A percentile compares a stretch with the other conserved stretches of the same genome.
These are phyloP conservation scores for Misgurnus mizolepis DNA, from an alignment of 2,113 vertebrate genomes.

Conservation along the genomic window DNA sequence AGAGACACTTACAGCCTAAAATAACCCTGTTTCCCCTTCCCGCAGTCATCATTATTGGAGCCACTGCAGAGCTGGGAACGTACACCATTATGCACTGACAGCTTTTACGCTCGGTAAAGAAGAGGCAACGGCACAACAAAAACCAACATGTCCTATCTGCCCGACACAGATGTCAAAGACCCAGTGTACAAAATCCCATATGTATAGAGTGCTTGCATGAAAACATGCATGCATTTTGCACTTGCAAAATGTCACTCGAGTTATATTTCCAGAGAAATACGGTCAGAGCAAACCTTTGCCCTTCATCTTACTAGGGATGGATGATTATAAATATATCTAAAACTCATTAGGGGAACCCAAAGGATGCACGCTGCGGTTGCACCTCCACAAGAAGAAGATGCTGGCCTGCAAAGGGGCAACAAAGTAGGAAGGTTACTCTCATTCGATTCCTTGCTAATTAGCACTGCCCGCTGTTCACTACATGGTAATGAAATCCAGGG, in stretches of 20 bases:
- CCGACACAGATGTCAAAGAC: conserved; percentile 49
- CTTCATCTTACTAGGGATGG: background rate
- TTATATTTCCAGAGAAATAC: background rate
- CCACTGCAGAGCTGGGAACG: conserved; percentile 56
- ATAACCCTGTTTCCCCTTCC: conserved; percentile 61
- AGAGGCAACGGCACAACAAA: conserved; percentile 51
- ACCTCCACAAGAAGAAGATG: background rate
- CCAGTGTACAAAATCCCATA: conserved; percentile 29
- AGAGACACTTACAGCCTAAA: conserved; percentile 56
- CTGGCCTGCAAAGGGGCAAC: conserved; percentile 35
- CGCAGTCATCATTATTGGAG: conserved; percentile 60
- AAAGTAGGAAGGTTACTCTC: conserved; percentile 36
- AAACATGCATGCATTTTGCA: conserved; percentile 2
- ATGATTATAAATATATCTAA: background rate
- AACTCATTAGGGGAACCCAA: background rate
- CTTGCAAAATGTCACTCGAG: background rate
- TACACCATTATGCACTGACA: conserved; percentile 58
- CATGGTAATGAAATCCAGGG: conserved; percentile 58
- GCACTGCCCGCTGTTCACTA: conserved; percentile 51
- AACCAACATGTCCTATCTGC: conserved; percentile 53
- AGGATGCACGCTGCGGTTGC: background rate
- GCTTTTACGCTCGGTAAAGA: conserved; percentile 47
- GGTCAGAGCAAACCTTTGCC: background rate
- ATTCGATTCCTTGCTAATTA: conserved; percentile 59
- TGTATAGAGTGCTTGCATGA: conserved; percentile 9